Base-by-base conservation (phyloP, 2,888 invertebrate species). In the Papilio elwesi region DNA sequence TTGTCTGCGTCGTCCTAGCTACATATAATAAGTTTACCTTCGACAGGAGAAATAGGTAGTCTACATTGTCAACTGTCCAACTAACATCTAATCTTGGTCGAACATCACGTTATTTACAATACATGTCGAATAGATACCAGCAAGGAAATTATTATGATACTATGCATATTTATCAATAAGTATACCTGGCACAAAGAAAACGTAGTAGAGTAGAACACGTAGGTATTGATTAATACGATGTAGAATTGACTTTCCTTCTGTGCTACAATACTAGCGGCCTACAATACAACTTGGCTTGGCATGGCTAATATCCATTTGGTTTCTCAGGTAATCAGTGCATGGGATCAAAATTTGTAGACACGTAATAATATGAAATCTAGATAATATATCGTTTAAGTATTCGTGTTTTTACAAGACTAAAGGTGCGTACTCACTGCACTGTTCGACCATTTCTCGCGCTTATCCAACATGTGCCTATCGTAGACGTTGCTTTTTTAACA, bases 1-100 rank as follows among this genome's bases (percentile, higher is more conserved):
- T 59, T 59, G 59, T 62, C 43, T 43, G 0, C 59, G 59, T 43
- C n/a, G n/a, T n/a, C n/a, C n/a, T n/a, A n/a, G n/a, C n/a, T 15
- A 15, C 9, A 52, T 15, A 26, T 4, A 26, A 26, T 43, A 43
- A 3, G 4, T 43, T 43, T 49, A 10, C 12, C 49, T 49, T 49
- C 12, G 49, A 49, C 49, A 49, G 10, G 11, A 49, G 49, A 12
- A 49, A 49, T 49, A 13, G 49, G 12, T 43, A 43, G 43, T 9
- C 43, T 43, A 43, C 43, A 43, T 43, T 43, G 9, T 4, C 9
- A 26, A 26, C 43, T 43, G 43, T 43, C 6, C 4, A 43, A 43
- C 43, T 43, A 43, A 12, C 49, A 12, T 49, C 12, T 49, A 10
- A 49, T 49, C 49, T 49, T 49, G 49, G 49, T 49, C 0, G 49